A percentile compares a stretch with the other conserved stretches of the same genome.
Conservation (phyloP, 1,140 invertebrate species). For the Tetramorium simillimum region DNA sequence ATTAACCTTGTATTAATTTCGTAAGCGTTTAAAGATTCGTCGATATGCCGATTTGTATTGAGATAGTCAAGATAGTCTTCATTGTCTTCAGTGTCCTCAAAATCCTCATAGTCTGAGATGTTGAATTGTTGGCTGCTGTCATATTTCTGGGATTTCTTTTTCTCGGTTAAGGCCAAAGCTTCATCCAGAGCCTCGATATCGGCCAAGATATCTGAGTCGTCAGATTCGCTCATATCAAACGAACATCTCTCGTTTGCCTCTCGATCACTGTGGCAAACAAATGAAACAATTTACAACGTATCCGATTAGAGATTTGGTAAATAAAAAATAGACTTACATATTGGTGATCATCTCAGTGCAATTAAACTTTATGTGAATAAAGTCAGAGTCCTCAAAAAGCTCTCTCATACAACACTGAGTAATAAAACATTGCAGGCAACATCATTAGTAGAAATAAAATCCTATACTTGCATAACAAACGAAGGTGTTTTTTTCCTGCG, state of each 20-base stretch:
- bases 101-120: background rate
- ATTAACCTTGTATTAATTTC: slow-evolving; percentile 75
- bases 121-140: too few species aligned
- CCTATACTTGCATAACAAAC: background rate
- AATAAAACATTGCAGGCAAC: background rate
- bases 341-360: too few species aligned
- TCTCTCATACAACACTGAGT: background rate
- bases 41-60: background rate
- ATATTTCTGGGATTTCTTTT: background rate
- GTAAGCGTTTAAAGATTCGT: background rate
- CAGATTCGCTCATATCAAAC: slow-evolving; percentile 75
- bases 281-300: background rate
- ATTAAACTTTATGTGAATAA: background rate
- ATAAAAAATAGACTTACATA: background rate
- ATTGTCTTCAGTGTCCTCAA: background rate
- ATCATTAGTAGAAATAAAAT: too few species aligned
- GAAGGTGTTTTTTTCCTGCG: background rate
- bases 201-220: slow-evolving; percentile 76
- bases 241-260: background rate
- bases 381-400: background rate
- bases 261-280: background rate
- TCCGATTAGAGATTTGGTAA: background rate
- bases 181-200: slow-evolving; percentile 78
- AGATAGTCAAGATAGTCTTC: background rate
- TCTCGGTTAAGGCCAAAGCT: slow-evolving; percentile 50